Base-by-base conservation (phyloP, 2,888 invertebrate species). In the Dorcus parallelipipedus region DNA sequence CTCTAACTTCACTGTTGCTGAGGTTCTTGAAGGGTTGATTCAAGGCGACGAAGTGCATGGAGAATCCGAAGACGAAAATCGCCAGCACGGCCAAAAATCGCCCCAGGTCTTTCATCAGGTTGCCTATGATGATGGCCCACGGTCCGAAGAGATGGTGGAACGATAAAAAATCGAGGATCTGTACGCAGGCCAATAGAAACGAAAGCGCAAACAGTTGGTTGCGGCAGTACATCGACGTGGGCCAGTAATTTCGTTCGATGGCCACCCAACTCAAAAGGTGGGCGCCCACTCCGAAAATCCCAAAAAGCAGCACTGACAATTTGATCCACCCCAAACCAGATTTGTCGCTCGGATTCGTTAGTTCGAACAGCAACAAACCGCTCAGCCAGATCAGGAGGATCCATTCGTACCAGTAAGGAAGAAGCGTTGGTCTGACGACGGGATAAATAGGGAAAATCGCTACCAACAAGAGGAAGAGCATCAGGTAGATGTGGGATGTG, bases 81-180 rank as follows among this genome's bases (percentile, higher is more conserved):
- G 94, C 91, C 73, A 99, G 81, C 23, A 99, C 98, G 49, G 98
- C 97, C 63, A 99, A 85, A 79, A 99, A 99, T 74, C 96, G 84
- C n/a, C 93, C 93, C 68, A 97, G 82, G 78, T 97, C 96, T 77
- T 94, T 94, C 86, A 94, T 90, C 56, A 94, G 82, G 78, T 94
- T 93, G 20, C 97, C 93, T 73, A 99, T 99, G 77, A 99, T 99
- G 75, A 99, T 99, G 38, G 98, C 98, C 99, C 99, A 99, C 0
- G 99, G 99, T 49, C 99, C 99, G 76, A 99, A 99, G 17, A 99
- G 84, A 80, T 99, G 96, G 79, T 99, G 99, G 77, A 99, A 99
- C 23, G 97, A 97, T 50, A 99, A 82, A 78, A 99, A 99, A 81
- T 96, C 95, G 73, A 98, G 82, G 72, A 98, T 94, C 81, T 98